phyloP scores from a whole-genome alignment of 2,797 vertebrate genomes.

The Poecilia picta region DNA sequence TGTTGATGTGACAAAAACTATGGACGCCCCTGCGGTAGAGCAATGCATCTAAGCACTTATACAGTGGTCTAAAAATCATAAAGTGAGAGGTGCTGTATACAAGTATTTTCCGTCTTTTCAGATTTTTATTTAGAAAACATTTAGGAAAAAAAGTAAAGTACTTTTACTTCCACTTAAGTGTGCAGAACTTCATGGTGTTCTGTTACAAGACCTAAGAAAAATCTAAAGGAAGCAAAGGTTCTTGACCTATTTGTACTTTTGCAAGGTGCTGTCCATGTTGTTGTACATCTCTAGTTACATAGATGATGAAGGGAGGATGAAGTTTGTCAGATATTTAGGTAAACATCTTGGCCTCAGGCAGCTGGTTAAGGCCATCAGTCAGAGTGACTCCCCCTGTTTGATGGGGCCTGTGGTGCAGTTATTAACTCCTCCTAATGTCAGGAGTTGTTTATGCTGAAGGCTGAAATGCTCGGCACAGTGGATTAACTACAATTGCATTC shows the following conservation, averaged over 20 bases:
- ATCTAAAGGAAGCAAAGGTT: background rate
- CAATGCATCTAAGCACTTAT: too few species aligned
- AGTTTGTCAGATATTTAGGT: slow-evolving; percentile 35
- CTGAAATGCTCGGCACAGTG: slow-evolving; percentile 28
- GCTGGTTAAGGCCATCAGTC: slow-evolving; percentile 51
- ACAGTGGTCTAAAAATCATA: background rate
- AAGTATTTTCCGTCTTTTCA: background rate
- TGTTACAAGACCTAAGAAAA: background rate
- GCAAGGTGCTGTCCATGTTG: background rate
- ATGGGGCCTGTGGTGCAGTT: slow-evolving; percentile 25
- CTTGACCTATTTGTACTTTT: background rate
- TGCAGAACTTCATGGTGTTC: background rate
- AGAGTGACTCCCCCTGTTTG: slow-evolving; percentile 58
- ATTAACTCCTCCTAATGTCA: slow-evolving; percentile 56
- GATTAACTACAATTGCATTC: slow-evolving; percentile 56
- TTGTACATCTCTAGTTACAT: background rate
- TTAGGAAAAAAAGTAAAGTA: background rate
- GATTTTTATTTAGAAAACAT: background rate
- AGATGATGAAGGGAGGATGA: slow-evolving; percentile 24
- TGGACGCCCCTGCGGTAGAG: too few species aligned
- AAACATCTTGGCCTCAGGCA: slow-evolving; percentile 36
- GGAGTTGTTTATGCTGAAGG: slow-evolving; percentile 68
- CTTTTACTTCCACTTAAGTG: background rate
- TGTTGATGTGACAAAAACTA: too few species aligned
- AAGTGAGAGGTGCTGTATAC: background rate